phyloP scores from a whole-genome alignment of 2,797 vertebrate species.

The Gobio occitaniae region DNA sequence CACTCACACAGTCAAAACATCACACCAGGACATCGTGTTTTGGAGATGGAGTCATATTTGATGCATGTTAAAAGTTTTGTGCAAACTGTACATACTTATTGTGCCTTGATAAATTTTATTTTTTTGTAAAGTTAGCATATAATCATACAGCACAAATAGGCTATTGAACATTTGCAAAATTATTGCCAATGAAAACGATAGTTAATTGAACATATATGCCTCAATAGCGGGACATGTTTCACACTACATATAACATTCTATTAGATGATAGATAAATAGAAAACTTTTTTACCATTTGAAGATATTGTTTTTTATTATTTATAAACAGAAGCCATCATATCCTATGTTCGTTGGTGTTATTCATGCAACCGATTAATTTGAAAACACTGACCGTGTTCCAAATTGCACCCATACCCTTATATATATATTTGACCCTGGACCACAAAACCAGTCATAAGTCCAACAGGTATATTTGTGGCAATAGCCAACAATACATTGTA shows the following conservation, averaged over 20 bases:
- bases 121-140: background rate
- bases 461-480: no score
- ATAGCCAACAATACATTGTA: no score
- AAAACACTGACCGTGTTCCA: background rate
- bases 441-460: no score
- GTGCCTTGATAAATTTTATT: background rate
- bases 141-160: background rate
- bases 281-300: no score
- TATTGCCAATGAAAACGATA: background rate
- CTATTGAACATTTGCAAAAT: background rate
- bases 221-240: background rate
- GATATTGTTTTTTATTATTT: background rate
- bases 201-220: background rate
- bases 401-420: background rate
- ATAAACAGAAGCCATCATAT: background rate
- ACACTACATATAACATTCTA: background rate
- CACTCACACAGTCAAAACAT: slow-evolving; percentile 13
- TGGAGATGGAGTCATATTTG: background rate
- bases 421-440: no score
- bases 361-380: background rate
- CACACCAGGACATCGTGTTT: slow-evolving; percentile 5
- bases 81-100: background rate
- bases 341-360: background rate
- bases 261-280: background rate
- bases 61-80: background rate